Evolutionary conservation across 2,888 invertebrate species (phyloP), one percentile per base, ranked within the genome.

Genomic region (Mimas tiliae): DNA sequence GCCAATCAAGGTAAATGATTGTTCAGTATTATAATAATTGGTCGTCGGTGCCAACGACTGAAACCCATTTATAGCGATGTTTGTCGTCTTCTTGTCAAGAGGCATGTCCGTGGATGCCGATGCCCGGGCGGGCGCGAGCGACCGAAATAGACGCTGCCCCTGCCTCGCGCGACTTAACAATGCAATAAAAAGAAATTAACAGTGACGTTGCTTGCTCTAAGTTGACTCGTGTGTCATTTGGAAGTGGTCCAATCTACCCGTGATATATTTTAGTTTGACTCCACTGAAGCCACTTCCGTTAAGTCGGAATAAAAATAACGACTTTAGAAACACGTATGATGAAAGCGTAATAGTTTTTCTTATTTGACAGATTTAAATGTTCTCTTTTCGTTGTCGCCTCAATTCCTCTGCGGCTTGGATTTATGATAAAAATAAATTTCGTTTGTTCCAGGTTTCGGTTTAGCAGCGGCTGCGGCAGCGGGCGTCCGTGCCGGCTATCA

Each of bases 401-500:
- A 71, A 82, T 67, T 62, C 7, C 12, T 42, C 38, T 14, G 58
- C 19, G 58, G 38, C 33, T 62, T 21, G 42, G 74, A 66, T 69
- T 68, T 69, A 68, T 72, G 67, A 50, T 65, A 72, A 66, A 70
- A 69, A 63, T 65, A 62, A 38, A 27, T 62, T 70, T 67, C 70
- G 70, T 86, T 89, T 85, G 87, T 90, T 91, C 65, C 90, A 92
- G 92, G 92, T 68, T 93, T 93, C 71, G 90, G 92, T 7, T 72
- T 93, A 70, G 91, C 93, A 12, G 92, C 93, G 53, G 93, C 91
- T 53, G 91, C 93, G 52, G 96, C 96, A 72, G 94, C 95, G 65
- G 96, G 97, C 72, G 96, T 97, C 70, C 95, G 97, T 74, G 94
- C 97, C 21, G 97, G 97, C 72, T 97, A 97, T 86, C 97, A 96